Evolutionary conservation across 2,888 invertebrate species (phyloP), one percentile per base, ranked within the genome.

Genomic region (Fragum sueziense): DNA sequence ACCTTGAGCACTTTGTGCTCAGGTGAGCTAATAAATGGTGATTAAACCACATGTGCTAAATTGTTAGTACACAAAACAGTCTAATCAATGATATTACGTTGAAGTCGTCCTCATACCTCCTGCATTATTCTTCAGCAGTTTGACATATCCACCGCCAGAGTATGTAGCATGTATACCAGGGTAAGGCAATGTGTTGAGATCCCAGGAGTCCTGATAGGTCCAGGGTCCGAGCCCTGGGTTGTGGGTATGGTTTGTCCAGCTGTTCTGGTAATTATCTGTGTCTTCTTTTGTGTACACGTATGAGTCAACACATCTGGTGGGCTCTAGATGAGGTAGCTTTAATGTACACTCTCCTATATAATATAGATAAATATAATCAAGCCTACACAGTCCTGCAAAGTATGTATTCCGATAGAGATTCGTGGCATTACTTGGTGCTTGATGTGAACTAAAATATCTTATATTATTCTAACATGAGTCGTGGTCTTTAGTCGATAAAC

Each of bases 81-180:
- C n/a, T n/a, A n/a, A n/a, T n/a, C n/a, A n/a, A n/a, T n/a, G n/a
- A n/a, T n/a, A n/a, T n/a, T n/a, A n/a, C n/a, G n/a, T n/a, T n/a
- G n/a, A n/a, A n/a, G n/a, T n/a, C n/a, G n/a, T n/a, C n/a, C 4
- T 20, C 47, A 47, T 41, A 65, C 65, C 65, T 14, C 9, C 3
- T 1, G 65, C 65, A 65, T 65, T 25, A 27, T 37, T 25, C 41
- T 25, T 65, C 65, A 65, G n/a, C 14, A 85, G 84, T 4, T 82
- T 27, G 0, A 84, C 84, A 68, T 86, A 90, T 0, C 90, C 90
- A 6, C 88, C 88, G 7, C 90, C 90, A 29, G 87, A 82, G 75
- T 90, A 90, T 9, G 87, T 85, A 20, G 86, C 87, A 25, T 79
- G 74, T 17, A 67, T 72, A 0, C 88, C 90, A 71, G 70, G 67